Percentiles rank a stretch among this genome's conserved stretches.
Evolutionary conservation across 2,888 invertebrate genomes (phyloP).

Genomic region (Cartodere bifasciata): DNA sequence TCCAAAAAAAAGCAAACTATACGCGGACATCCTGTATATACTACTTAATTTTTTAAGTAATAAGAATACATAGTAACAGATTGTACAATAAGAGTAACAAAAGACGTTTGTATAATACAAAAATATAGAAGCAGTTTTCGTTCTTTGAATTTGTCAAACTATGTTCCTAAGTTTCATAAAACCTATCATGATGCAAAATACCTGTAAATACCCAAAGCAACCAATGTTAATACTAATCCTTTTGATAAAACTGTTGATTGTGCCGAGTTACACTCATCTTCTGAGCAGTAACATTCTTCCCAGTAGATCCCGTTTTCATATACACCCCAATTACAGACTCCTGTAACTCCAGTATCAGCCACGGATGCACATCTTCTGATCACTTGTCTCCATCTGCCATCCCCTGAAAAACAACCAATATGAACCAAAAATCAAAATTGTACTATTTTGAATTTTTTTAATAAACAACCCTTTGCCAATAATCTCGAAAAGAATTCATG

Average conservation of each 20-base stretch:
- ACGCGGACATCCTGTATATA: no score
- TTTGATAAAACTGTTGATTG: slow-evolving; percentile 5
- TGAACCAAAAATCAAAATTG: neutral
- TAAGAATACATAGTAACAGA: no score
- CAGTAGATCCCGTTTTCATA: slow-evolving; percentile 90
- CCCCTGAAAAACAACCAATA: slow-evolving; percentile 53
- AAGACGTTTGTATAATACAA: no score
- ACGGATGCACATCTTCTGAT: slow-evolving; percentile 82
- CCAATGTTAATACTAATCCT: neutral
- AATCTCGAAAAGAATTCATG: no score
- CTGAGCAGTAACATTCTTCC: slow-evolving; percentile 93
- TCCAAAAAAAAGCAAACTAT: no score
- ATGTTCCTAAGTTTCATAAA: no score
- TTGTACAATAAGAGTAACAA: no score
- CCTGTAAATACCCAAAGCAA: neutral
- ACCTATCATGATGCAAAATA: neutral
- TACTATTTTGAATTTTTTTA: no score
- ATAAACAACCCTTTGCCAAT: no score
- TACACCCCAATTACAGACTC: slow-evolving; percentile 94
- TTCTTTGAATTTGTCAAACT: no score
- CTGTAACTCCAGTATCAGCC: slow-evolving; percentile 82
- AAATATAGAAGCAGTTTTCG: no score
- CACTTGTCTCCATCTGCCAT: slow-evolving; percentile 87
- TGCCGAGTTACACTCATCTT: slow-evolving; percentile 72
- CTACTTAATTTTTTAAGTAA: no score